A percentile compares a stretch with the other conserved stretches of the same genome.
Evolutionary conservation across 2,797 vertebrate species (phyloP).

Genomic region (Remorina albescens): DNA sequence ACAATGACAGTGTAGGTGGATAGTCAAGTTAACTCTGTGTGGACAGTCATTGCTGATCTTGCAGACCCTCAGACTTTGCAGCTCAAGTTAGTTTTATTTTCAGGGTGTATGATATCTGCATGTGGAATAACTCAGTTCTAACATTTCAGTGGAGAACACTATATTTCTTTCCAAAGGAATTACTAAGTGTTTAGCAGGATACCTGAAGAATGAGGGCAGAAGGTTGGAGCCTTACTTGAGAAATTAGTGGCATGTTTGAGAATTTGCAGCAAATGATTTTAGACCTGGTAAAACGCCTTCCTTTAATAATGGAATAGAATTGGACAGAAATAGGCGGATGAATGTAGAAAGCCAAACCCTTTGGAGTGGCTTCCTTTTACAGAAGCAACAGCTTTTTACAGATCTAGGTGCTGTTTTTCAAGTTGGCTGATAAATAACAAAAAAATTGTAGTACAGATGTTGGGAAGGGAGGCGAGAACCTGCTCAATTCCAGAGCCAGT

Average conservation of each 20-base stretch:
- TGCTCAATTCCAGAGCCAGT: too few relatives aligned
- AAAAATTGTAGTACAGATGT: too few relatives aligned
- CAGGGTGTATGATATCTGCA: not conserved
- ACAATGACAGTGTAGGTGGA: constrained; percentile 12
- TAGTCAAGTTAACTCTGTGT: constrained; percentile 5
- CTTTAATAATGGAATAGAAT: too few relatives aligned
- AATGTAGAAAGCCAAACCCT: too few relatives aligned
- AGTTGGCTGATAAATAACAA: not conserved
- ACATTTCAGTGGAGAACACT: not conserved
- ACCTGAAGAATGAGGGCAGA: not conserved
- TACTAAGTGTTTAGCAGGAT: not conserved
- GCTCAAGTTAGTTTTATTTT: not conserved
- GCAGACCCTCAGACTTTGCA: constrained; percentile 6
- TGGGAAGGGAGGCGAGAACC: too few relatives aligned
- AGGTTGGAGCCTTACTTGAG: not conserved
- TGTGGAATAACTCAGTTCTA: constrained; percentile 5
- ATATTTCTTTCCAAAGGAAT: constrained; percentile 5
- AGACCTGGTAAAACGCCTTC: too few relatives aligned
- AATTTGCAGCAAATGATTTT: not conserved
- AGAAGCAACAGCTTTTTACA: not conserved
- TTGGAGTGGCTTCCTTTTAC: too few relatives aligned
- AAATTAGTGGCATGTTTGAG: not conserved
- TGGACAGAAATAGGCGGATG: too few relatives aligned
- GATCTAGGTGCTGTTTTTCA: not conserved
- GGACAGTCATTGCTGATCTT: constrained; percentile 7